Base-by-base conservation (phyloP, 2,113 vertebrate species). In the Chionomys nivalis region DNA sequence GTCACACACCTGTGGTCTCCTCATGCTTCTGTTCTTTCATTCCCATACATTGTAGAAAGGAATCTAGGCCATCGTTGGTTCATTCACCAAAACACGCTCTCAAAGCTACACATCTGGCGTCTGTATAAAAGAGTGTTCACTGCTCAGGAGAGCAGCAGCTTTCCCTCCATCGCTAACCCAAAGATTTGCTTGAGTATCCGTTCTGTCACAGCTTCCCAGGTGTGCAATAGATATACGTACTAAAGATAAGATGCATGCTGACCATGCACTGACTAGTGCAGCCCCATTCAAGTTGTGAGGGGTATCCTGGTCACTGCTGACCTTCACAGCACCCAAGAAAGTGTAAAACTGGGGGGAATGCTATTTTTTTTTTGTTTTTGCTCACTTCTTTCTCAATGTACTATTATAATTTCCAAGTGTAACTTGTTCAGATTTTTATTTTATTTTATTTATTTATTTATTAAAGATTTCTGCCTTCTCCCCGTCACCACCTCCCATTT, bases 101-200 rank as follows among this genome's bases (percentile, higher is more conserved):
- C 65, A 66, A 55, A 95, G 1, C 76, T 81, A 87, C 87, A 70
- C 79, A 93, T 90, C 72, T 92, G 96, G 72, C 58, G 90, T 90
- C 19, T 65, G 28, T 44, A 82, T 92, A 81, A 96, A 92, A 76
- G 0, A 3, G 36, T 66, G 88, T 65, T 90, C 88, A 88, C 70
- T 47, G 61, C 76, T 92, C 79, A 87, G 93, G n/a, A 26, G 75
- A 96, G 72, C 44, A 77, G 70, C 31, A n/a, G 61, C 92, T 93
- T 93, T 82, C 36, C 33, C 72, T 90, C 0, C 0, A 78, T 93
- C 93, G 61, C 75, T 89, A 90, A 93, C 87, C 55, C 89, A 73
- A 86, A 95, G 61, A 90, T 91, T 68, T 93, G 68, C 13, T 79
- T 72, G 44, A 93, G 86, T 92, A 94, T 96, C 89, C 92, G 73